Conservation (phyloP, 2,113 vertebrate genomes). For the Pundamilia nyererei region DNA sequence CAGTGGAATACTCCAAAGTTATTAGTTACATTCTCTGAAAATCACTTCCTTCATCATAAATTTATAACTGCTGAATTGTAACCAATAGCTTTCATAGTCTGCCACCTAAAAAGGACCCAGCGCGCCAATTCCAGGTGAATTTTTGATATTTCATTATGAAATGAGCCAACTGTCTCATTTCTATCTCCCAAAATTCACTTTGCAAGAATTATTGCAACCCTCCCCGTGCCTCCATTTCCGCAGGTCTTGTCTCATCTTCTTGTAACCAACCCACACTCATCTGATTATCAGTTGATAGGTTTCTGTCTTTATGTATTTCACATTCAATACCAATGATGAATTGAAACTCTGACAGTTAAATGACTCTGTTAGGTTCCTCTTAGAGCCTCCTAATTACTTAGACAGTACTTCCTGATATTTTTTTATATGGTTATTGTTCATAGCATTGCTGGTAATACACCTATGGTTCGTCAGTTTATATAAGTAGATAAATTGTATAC, state of each 20-base stretch:
- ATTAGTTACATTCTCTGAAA: constrained; percentile 7
- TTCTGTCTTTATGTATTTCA: constrained; percentile 5
- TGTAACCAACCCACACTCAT: neutral
- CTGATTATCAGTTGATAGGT: constrained; percentile 9
- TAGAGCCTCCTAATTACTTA: neutral
- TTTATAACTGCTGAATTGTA: constrained; percentile 32
- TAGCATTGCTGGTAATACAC: neutral
- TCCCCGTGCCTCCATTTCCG: neutral
- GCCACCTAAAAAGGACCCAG: constrained; percentile 27
- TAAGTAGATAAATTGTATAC: neutral
- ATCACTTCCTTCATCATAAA: constrained; percentile 17
- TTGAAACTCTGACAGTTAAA: neutral
- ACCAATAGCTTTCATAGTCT: constrained; percentile 31
- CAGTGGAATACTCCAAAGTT: constrained; percentile 23
- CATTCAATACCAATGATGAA: neutral
- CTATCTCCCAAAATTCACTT: constrained; percentile 17
- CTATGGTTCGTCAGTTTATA: neutral
- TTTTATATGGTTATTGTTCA: neutral
- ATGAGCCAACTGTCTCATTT: constrained; percentile 16
- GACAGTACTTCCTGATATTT: neutral
- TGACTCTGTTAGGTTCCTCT: neutral
- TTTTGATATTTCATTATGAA: constrained; percentile 39
- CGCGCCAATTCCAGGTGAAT: constrained; percentile 11
- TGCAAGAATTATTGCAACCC: constrained; percentile 1
- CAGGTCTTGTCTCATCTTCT: neutral